Base-by-base conservation (phyloP, 2,888 invertebrate genomes). In the Drosophila nr. medialis region DNA sequence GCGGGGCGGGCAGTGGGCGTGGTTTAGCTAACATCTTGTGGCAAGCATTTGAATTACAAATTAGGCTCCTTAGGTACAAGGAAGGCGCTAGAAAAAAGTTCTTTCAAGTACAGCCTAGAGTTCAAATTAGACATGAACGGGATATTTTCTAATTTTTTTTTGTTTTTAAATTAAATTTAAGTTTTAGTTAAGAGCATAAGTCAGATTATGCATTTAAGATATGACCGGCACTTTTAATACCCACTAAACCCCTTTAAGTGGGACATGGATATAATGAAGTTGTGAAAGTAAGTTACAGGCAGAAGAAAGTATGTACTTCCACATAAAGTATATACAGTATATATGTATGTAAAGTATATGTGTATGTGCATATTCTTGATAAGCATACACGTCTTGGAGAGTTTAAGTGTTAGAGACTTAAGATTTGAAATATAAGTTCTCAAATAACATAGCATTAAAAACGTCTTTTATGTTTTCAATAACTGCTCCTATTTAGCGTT, bases 21-120 rank as follows among this genome's bases (percentile, higher is more conserved):
- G 29, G 27, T 27, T 51, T 49, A 32, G 40, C 30, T 50, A 50
- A 49, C 54, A 60, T 55, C 40, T 29, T 56, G 24, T 15, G 65
- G 40, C 51, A 27, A 51, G 53, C 59, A 79, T 83, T 79, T 83
- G 58, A 67, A 67, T 67, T 75, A 63, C 75, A 71, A 80, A 79
- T 79, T 76, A 68, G 68, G 56, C 53, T 29, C 40, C 29, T 51
- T 40, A 15, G 15, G 8, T 32, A 11, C 38, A 38, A 54, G 54
- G 27, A 54, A 54, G 24, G 34, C 34, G 34, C 10, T n/a, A 18
- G 36, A 36, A 13, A 18, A 38, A 13, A 8, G 15, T 45, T 15
- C 36, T 11, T 38, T 7, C 38, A n/a, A 18, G 11, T 15, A 54
- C 10, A 18, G 15, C 13, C 21, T 30, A 15, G 10, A 15, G 24